phyloP scores from a whole-genome alignment of 2,888 invertebrate species.

The Ophion slaviceki region DNA sequence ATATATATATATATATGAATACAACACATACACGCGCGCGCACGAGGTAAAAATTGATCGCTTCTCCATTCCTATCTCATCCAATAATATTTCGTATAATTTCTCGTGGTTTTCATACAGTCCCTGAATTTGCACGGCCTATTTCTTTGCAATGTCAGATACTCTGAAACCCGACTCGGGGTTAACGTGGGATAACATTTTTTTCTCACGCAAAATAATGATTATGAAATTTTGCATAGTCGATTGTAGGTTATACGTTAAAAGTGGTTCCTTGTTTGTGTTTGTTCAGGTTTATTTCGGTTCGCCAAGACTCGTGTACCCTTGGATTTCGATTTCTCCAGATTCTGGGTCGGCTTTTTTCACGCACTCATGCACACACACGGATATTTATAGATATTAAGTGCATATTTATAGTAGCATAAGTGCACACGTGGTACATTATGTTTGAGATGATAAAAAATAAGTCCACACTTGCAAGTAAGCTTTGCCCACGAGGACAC shows the following conservation, averaged over 20 bases:
- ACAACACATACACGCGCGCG: no score
- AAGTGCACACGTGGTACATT: constrained; percentile 2
- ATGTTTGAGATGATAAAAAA: background rate
- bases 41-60: no score
- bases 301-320: background rate
- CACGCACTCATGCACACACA: background rate
- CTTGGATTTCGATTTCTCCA: background rate
- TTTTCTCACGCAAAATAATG: no score
- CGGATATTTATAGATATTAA: background rate
- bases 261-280: background rate
- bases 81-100: no score
- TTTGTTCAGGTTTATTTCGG: background rate
- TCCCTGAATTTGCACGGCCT: no score
- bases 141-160: no score
- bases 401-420: background rate
- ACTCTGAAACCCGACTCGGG: no score
- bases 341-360: background rate
- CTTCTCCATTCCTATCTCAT: no score
- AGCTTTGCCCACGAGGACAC: background rate
- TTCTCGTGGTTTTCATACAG: no score
- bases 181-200: no score
- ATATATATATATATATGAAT: no score
- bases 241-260: background rate
- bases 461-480: constrained; percentile 1
- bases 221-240: background rate